These are phyloP conservation scores for Poeciliopsis infans DNA, from an alignment of 2,797 vertebrate genomes.

Conservation along the genomic window DNA sequence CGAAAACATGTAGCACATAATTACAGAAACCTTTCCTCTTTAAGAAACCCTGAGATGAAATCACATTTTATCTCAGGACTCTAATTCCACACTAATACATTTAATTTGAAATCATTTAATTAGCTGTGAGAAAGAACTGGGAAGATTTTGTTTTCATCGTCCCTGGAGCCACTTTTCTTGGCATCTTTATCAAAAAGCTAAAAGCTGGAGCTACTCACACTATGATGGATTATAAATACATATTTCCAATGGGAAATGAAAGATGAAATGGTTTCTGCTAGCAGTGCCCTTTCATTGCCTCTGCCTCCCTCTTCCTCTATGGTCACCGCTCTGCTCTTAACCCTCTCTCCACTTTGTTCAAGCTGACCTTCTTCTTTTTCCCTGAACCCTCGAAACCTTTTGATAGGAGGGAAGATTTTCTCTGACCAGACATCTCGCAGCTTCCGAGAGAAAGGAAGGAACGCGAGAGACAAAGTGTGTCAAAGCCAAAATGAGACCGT, in stretches of 20 bases:
- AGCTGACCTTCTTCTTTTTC: constrained; percentile 73
- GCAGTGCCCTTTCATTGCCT: constrained; percentile 48
- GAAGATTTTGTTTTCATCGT: not conserved
- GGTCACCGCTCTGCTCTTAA: constrained; percentile 60
- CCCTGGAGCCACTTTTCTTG: not conserved
- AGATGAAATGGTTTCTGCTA: constrained; percentile 46
- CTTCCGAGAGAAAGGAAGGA: constrained; percentile 50
- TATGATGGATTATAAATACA: constrained; percentile 8
- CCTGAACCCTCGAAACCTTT: constrained; percentile 65
- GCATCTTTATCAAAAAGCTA: not conserved
- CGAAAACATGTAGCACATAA: not conserved
- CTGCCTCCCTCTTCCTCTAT: constrained; percentile 52
- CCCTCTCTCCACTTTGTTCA: constrained; percentile 65
- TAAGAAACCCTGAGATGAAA: not conserved
- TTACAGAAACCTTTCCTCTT: not conserved
- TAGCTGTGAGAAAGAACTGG: not conserved
- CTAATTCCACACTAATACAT: not conserved
- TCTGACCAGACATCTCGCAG: constrained; percentile 66
- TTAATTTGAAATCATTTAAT: not conserved
- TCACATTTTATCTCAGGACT: not conserved
- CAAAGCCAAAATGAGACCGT: constrained; percentile 30
- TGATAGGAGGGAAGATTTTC: constrained; percentile 76
- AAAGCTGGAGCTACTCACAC: not conserved
- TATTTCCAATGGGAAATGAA: constrained; percentile 50
- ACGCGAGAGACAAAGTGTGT: constrained; percentile 24